A percentile compares a stretch with the other conserved stretches of the same genome.
phyloP scores from a whole-genome alignment of 2,113 vertebrate genomes.

The Mobula birostris region DNA sequence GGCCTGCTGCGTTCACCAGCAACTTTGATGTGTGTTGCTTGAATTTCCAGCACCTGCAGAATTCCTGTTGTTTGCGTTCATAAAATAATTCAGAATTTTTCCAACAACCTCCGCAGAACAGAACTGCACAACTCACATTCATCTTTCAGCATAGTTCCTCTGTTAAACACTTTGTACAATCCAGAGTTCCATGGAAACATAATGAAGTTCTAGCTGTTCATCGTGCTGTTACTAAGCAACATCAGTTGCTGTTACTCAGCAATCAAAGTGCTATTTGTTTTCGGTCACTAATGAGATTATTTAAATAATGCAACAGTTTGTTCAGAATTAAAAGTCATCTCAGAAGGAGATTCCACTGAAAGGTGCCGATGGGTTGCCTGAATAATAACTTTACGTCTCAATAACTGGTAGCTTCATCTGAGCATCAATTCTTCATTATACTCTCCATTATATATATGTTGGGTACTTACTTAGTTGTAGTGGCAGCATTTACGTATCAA shows the following conservation, averaged over 20 bases:
- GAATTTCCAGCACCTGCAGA: too few species aligned
- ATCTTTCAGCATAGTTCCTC: neutral
- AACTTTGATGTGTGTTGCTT: too few species aligned
- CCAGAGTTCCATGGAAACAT: slow-evolving; percentile 10
- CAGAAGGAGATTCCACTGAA: neutral
- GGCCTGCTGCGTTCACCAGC: too few species aligned
- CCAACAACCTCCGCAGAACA: neutral
- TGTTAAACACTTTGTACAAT: neutral
- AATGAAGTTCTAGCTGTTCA: neutral
- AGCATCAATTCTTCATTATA: neutral
- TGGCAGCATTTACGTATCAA: neutral
- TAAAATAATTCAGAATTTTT: neutral
- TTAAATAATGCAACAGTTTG: neutral
- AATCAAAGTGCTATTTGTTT: slow-evolving; percentile 28
- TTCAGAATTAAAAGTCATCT: slow-evolving; percentile 24
- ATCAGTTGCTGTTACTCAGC: neutral
- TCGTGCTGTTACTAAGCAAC: slow-evolving; percentile 32
- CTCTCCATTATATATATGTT: neutral
- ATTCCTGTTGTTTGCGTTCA: too few species aligned
- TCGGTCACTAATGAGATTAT: neutral
- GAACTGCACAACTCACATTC: neutral
- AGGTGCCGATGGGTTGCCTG: slow-evolving; percentile 17
- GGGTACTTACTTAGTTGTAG: neutral
- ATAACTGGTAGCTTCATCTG: neutral
- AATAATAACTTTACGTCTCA: neutral